Conservation (phyloP, 2,797 vertebrate species). For the Cyclura pinguis region DNA sequence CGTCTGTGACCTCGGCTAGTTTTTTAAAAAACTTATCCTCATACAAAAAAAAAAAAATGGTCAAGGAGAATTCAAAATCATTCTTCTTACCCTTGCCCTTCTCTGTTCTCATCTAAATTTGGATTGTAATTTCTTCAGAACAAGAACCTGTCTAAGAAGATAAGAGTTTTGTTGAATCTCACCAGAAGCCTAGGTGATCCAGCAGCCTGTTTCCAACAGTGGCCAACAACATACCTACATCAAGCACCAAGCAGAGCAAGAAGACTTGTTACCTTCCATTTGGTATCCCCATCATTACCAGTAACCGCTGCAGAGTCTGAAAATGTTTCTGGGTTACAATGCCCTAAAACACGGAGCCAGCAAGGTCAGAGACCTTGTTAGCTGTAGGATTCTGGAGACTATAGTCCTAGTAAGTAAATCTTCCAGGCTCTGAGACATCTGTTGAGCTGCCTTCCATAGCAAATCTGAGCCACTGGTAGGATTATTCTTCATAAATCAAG, state of each 20-base stretch:
- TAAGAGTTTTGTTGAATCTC: not conserved
- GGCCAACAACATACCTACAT: not conserved
- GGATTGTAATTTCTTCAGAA: not conserved
- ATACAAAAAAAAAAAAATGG: not conserved
- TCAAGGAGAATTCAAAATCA: not conserved
- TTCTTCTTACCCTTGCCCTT: not conserved
- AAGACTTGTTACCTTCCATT: not conserved
- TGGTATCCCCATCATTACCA: not conserved
- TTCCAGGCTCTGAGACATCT: too few relatives aligned
- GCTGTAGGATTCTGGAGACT: too few relatives aligned
- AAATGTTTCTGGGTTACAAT: too few relatives aligned
- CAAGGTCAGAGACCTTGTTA: too few relatives aligned
- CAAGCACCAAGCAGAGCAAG: not conserved
- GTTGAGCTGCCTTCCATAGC: too few relatives aligned
- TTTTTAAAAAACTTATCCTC: not conserved
- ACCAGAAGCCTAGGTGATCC: not conserved
- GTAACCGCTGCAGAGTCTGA: not conserved
- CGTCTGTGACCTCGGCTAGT: not conserved
- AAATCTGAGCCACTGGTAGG: not conserved
- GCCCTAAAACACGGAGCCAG: too few relatives aligned
- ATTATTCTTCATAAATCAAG: not conserved
- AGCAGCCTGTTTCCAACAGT: too few relatives aligned
- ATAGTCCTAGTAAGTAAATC: too few relatives aligned
- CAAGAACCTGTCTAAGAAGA: not conserved
- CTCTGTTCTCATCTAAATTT: not conserved